phyloP scores from a whole-genome alignment of 2,797 vertebrate genomes.

The Lophotriccus pileatus region DNA sequence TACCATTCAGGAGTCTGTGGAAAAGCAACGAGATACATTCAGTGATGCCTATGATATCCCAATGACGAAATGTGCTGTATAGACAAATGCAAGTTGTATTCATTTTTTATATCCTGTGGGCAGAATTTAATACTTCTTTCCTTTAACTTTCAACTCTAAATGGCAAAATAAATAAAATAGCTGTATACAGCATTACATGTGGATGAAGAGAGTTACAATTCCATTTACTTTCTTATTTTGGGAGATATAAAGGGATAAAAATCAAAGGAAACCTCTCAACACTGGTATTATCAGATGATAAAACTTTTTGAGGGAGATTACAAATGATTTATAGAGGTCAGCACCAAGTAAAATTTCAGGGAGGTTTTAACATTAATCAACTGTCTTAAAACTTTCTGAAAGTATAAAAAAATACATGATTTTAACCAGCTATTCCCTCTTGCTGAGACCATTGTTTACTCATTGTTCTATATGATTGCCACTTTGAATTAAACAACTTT shows the following conservation, averaged over 20 bases:
- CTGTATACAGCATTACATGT: background rate
- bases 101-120: background rate
- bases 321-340: conserved; percentile 40
- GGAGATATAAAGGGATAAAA: conserved; percentile 51
- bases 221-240: conserved; percentile 43
- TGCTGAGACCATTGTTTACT: conserved; percentile 13
- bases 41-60: background rate
- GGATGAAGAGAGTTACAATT: conserved; percentile 41
- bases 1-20: background rate
- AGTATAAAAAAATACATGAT: conserved; percentile 14
- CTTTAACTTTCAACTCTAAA: conserved; percentile 26
- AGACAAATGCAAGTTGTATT: background rate
- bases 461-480: background rate
- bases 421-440: conserved; percentile 3
- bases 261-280: conserved; percentile 39
- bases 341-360: conserved; percentile 42
- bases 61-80: background rate
- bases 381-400: conserved; percentile 26
- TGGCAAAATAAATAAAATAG: conserved; percentile 20
- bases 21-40: background rate
- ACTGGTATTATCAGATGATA: conserved; percentile 3
- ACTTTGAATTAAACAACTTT: conserved; percentile 52
- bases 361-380: conserved; percentile 57
- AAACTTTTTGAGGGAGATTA: conserved; percentile 33
- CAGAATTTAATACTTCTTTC: background rate